Evolutionary conservation across 2,113 vertebrate species (phyloP), one percentile per base, ranked within the genome.

Genomic region (Sebastes schlegelii): DNA sequence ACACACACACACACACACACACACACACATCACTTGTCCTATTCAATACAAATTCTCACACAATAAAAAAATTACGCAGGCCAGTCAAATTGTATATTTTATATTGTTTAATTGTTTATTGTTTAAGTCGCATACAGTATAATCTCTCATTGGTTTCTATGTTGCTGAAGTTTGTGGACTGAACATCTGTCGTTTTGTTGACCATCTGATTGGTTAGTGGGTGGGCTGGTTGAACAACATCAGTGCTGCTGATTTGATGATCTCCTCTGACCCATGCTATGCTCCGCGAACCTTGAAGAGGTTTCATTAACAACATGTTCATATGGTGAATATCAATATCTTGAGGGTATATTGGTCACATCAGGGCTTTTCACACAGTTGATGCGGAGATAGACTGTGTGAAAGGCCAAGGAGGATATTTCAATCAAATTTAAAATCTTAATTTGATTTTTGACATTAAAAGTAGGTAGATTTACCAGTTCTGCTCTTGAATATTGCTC

Each of bases 41-140:
- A 45, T 63, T 48, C 4, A 45, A 42, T 58, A 66, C 21, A 63
- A 60, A 65, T 54, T 51, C 52, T 82, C 43, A 58, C 57, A 26
- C 60, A 77, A 54, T 34, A 77, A 55, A 19, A 19, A 65, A 85
- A 74, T 6, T 17, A 84, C 67, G 21, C 76, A 83, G 34, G 14
- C 16, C 4, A 83, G 77, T 80, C 83, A 93, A 87, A 91, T 88
- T 86, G 76, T 89, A 82, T 87, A 79, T 84, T 92, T 95, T 54
- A 94, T 90, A 93, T 94, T 91, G 79, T 93, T 92, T 92, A 87
- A 92, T 90, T 94, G 82, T 92, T 90, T 92, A 91, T 92, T 80
- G 54, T 88, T 92, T 86, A 86, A 82, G 68, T 95, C 88, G 92
- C 95, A 94, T 94, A 95, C 94, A 95, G 84, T 93, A 91, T 93